Evolutionary conservation across 1,140 invertebrate genomes (phyloP).

Genomic region (Hetaerina americana): DNA sequence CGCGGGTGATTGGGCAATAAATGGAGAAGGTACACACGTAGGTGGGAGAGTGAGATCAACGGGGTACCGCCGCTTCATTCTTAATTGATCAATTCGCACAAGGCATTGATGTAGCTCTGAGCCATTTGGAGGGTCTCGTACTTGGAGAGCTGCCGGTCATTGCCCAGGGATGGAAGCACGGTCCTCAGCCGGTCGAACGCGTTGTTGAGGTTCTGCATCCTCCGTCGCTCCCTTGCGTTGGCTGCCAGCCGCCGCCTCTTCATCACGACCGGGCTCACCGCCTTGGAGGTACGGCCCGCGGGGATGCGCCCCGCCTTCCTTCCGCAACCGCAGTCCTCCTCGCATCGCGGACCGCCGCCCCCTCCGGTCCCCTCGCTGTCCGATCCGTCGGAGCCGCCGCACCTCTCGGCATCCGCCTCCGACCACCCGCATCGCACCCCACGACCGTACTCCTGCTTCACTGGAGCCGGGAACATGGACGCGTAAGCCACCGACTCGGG

Average conservation of each 20-base stretch:
- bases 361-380: constrained; percentile 10
- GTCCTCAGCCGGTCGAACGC: constrained; percentile 82
- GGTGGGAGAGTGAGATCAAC: too few relatives aligned
- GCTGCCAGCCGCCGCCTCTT: constrained; percentile 75
- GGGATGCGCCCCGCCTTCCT: constrained; percentile 27
- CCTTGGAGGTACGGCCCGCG: constrained; percentile 32
- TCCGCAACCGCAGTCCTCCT: not conserved
- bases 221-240: constrained; percentile 77
- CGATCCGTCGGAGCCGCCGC: constrained; percentile 11
- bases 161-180: constrained; percentile 78
- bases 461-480: constrained; percentile 19
- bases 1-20: too few relatives aligned
- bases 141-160: constrained; percentile 86
- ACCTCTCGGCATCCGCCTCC: not conserved
- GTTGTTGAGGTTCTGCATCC: constrained; percentile 91
- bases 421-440: constrained; percentile 15
- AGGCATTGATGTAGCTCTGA: constrained; percentile 83
- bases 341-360: not conserved
- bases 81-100: constrained; percentile 67
- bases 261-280: constrained; percentile 61
- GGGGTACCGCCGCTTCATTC: too few relatives aligned
- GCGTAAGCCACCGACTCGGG: constrained; percentile 7
- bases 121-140: constrained; percentile 97
- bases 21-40: too few relatives aligned
- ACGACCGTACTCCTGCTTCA: constrained; percentile 16